Conservation (phyloP, 2,888 invertebrate species). For the Agonopterix alstromeriana region DNA sequence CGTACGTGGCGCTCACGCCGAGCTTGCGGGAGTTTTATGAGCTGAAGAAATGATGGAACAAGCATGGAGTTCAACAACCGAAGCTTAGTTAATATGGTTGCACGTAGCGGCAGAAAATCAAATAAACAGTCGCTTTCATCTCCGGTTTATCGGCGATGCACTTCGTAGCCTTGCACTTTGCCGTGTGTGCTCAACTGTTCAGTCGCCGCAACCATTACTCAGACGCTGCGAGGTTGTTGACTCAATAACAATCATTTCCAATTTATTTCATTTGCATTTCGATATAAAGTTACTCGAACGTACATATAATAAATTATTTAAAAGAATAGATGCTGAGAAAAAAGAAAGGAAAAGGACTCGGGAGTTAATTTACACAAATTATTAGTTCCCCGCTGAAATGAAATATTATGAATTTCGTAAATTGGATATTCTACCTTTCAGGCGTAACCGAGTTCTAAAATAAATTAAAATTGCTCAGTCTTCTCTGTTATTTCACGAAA, state of each 20-base stretch:
- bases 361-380: too few relatives aligned
- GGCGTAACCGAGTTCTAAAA: too few relatives aligned
- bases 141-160: slow-evolving; percentile 67
- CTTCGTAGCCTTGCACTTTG: slow-evolving; percentile 64
- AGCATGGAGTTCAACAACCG: slow-evolving; percentile 44
- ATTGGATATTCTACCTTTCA: too few relatives aligned
- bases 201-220: slow-evolving; percentile 42
- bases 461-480: too few relatives aligned
- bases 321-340: too few relatives aligned
- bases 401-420: too few relatives aligned
- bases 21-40: slow-evolving; percentile 35
- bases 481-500: too few relatives aligned
- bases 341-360: not conserved
- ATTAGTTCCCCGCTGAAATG: too few relatives aligned
- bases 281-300: too few relatives aligned
- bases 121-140: slow-evolving; percentile 72
- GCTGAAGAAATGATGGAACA: slow-evolving; percentile 28
- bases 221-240: slow-evolving; percentile 43
- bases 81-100: slow-evolving; percentile 52
- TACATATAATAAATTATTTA: not conserved
- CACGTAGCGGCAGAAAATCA: slow-evolving; percentile 58
- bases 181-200: slow-evolving; percentile 48
- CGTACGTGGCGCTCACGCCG: slow-evolving; percentile 13
- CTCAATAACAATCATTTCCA: slow-evolving; percentile 38
- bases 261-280: slow-evolving; percentile 38